A percentile compares a stretch with the other conserved stretches of the same genome.
These are phyloP conservation scores for Marcusenius ussheri DNA, from an alignment of 2,113 vertebrate genomes.

Conservation along the genomic window DNA sequence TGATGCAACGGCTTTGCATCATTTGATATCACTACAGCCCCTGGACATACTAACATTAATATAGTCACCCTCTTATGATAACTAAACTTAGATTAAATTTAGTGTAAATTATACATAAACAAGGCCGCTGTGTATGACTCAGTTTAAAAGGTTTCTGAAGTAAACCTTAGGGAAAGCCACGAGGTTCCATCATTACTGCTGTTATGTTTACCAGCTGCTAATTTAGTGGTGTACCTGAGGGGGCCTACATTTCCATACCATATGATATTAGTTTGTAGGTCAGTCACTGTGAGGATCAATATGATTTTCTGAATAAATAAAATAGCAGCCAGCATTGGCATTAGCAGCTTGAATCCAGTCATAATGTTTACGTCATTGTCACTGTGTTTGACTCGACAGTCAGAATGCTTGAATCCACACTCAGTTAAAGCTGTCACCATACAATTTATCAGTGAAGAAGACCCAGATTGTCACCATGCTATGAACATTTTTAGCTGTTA, in stretches of 20 bases:
- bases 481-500: background rate
- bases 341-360: background rate
- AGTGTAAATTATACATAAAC: background rate
- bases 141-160: background rate
- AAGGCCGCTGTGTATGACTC: background rate
- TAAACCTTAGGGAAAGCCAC: too few relatives aligned
- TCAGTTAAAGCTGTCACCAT: background rate
- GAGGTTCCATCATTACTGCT: background rate
- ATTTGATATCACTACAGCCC: background rate
- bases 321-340: background rate
- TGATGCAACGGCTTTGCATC: constrained; percentile 13
- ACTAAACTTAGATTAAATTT: background rate
- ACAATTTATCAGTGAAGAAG: background rate
- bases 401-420: background rate
- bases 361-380: background rate
- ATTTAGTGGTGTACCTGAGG: background rate
- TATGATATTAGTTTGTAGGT: background rate
- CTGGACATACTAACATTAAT: background rate
- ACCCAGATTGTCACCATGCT: background rate
- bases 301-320: background rate
- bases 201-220: background rate
- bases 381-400: background rate
- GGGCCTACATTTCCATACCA: too few relatives aligned
- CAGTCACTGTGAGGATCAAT: background rate
- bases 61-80: background rate